A percentile compares a stretch with the other conserved stretches of the same genome.
Evolutionary conservation across 2,113 vertebrate species (phyloP).

Genomic region (Boulengeromyrus knoepffleri): DNA sequence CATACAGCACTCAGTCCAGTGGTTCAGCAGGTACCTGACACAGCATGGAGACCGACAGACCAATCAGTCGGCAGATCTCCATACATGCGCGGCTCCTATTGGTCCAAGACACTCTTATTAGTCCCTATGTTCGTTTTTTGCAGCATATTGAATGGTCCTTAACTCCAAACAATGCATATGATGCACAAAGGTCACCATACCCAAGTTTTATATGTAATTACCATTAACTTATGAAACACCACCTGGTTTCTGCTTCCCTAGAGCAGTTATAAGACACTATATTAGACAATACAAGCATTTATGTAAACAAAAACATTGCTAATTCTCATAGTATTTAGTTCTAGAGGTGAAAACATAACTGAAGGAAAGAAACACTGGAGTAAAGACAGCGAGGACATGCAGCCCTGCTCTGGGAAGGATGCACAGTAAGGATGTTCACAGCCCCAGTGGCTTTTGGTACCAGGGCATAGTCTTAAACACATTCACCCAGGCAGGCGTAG

Average conservation of each 20-base stretch:
- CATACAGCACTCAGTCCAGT: not conserved
- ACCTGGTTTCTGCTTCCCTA: not conserved
- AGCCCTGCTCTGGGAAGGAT: not conserved
- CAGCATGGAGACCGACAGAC: not conserved
- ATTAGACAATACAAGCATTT: not conserved
- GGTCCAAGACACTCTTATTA: not conserved
- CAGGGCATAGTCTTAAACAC: not conserved
- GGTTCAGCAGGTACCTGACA: not conserved
- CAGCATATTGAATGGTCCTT: not conserved
- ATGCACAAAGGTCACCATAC: not conserved
- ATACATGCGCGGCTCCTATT: not conserved
- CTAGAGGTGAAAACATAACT: not conserved
- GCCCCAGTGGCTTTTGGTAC: not conserved
- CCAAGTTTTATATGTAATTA: not conserved
- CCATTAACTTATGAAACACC: not conserved
- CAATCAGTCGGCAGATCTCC: not conserved
- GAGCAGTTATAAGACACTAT: not conserved
- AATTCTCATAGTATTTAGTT: not conserved
- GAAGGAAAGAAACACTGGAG: not conserved
- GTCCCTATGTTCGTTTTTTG: not conserved
- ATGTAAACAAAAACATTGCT: not conserved
- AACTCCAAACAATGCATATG: not conserved
- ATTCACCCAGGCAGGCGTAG: not conserved
- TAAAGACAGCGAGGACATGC: not conserved
- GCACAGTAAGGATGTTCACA: not conserved